phyloP scores from a whole-genome alignment of 2,113 vertebrate genomes.

The Prochilodus magdalenae region DNA sequence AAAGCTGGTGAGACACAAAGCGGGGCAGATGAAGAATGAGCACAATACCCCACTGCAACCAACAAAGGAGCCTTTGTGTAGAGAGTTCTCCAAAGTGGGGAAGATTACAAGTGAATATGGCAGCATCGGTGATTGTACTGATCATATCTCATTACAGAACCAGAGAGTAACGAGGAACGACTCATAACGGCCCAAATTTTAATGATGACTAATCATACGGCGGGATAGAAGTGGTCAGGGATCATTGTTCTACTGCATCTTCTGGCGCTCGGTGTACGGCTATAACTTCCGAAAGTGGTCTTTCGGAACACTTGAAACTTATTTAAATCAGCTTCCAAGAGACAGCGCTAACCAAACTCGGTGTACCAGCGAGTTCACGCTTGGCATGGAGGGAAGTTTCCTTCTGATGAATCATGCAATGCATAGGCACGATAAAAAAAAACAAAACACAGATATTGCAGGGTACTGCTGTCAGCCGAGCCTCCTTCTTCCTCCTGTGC shows the following conservation, averaged over 20 bases:
- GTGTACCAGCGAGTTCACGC: not conserved
- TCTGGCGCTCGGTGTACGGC: not conserved
- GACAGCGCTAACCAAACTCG: not conserved
- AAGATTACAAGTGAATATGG: constrained; percentile 36
- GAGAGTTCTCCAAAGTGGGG: constrained; percentile 1
- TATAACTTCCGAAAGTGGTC: not conserved
- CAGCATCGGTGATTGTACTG: constrained; percentile 26
- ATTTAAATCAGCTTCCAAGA: not conserved
- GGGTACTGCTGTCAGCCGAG: not conserved
- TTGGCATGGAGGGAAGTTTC: not conserved
- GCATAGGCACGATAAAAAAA: not conserved
- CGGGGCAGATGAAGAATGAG: constrained; percentile 34
- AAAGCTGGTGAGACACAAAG: constrained; percentile 40
- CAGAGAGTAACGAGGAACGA: not conserved
- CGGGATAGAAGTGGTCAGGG: not conserved
- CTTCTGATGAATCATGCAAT: not conserved
- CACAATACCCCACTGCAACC: constrained; percentile 40
- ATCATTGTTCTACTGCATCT: not conserved
- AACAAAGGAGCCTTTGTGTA: constrained; percentile 50
- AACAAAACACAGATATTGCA: not conserved
- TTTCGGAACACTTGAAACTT: not conserved
- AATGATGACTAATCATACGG: constrained; percentile 43
- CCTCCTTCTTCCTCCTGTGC: not conserved
- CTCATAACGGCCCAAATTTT: constrained; percentile 23
- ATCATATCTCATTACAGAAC: constrained; percentile 36